Evolutionary conservation across 1,140 invertebrate genomes (phyloP).

Genomic region (Apocrypta bakeri): DNA sequence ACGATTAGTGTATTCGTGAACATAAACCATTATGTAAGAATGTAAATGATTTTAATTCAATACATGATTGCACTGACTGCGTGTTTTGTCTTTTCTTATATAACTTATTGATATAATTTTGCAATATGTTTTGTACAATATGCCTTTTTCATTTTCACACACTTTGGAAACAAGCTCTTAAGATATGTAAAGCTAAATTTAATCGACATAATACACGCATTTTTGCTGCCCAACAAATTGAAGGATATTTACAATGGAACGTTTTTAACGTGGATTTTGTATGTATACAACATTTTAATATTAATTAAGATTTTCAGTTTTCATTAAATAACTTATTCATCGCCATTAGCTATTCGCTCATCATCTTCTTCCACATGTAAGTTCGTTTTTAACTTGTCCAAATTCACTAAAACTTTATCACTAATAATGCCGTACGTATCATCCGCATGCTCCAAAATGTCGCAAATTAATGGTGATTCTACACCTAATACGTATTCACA

Average conservation of each 20-base stretch:
- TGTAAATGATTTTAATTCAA: constrained; percentile 8
- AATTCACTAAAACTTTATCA: constrained; percentile 68
- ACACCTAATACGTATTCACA: constrained; percentile 95
- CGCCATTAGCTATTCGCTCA: constrained; percentile 68
- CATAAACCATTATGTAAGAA: background rate
- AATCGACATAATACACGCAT: constrained; percentile 17
- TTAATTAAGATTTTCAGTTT: constrained; percentile 8
- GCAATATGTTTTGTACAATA: constrained; percentile 14
- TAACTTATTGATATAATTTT: constrained; percentile 40
- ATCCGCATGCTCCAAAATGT: constrained; percentile 85
- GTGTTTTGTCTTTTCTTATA: constrained; percentile 7
- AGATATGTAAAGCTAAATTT: constrained; percentile 27
- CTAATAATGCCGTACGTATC: constrained; percentile 78
- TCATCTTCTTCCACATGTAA: constrained; percentile 60
- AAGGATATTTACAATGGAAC: constrained; percentile 39
- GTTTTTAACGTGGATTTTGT: constrained; percentile 33
- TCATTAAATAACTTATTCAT: constrained; percentile 56
- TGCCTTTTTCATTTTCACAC: background rate
- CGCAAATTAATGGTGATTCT: constrained; percentile 92
- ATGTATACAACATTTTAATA: constrained; percentile 38
- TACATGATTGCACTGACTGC: constrained; percentile 17
- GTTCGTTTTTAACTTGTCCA: constrained; percentile 69
- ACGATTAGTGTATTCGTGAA: constrained; percentile 2
- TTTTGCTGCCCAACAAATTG: constrained; percentile 33
- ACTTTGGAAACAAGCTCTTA: constrained; percentile 29